Conservation (phyloP, 1,140 invertebrate species). For the Pissodes strobi region DNA sequence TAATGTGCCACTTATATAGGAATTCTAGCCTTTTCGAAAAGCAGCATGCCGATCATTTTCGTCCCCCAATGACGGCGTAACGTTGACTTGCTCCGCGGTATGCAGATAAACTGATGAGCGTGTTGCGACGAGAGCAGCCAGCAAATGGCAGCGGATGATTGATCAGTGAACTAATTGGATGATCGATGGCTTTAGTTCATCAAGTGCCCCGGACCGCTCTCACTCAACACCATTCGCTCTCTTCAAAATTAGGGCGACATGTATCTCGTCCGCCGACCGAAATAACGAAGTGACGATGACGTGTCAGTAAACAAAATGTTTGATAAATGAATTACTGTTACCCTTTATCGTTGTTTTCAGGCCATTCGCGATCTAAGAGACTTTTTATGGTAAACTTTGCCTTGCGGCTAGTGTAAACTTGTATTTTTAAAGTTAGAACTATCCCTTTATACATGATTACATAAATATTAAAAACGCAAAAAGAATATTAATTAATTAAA, state of each 20-base stretch:
- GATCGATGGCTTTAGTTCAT: conserved; percentile 63
- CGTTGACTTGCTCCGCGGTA: conserved; percentile 42
- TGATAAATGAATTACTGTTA: conserved; percentile 35
- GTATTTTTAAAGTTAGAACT: too few species aligned
- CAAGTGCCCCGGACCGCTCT: conserved; percentile 50
- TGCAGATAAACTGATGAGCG: conserved; percentile 56
- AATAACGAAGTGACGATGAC: conserved; percentile 34
- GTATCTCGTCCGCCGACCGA: conserved; percentile 25
- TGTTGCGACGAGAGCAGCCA: conserved; percentile 38
- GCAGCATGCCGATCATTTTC: too few species aligned
- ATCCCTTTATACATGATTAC: too few species aligned
- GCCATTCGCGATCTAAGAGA: not conserved
- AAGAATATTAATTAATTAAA: too few species aligned
- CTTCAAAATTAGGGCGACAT: conserved; percentile 35
- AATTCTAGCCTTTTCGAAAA: too few species aligned
- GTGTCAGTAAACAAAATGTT: conserved; percentile 31
- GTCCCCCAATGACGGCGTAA: conserved; percentile 20
- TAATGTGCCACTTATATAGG: too few species aligned
- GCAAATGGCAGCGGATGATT: conserved; percentile 62
- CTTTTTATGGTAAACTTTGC: too few species aligned
- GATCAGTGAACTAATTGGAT: conserved; percentile 66
- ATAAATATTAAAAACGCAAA: too few species aligned
- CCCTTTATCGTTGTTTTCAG: conserved; percentile 10
- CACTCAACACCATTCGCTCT: conserved; percentile 40
- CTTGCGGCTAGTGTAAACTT: too few species aligned